A percentile compares a stretch with the other conserved stretches of the same genome.
Conservation (phyloP, 2,888 invertebrate species). For the Alloplasta piceator region DNA sequence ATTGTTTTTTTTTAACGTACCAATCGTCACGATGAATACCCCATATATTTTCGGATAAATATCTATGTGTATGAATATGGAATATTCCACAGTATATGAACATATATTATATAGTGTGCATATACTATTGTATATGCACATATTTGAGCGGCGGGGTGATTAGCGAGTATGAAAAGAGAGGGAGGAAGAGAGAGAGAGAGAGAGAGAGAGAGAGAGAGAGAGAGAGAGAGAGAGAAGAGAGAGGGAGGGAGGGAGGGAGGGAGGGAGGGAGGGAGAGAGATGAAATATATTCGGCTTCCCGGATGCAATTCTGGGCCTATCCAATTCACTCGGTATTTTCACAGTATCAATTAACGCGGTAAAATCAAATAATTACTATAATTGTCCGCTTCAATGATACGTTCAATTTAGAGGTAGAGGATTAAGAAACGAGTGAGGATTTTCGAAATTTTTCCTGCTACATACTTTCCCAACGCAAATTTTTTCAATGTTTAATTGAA, state of each 20-base stretch:
- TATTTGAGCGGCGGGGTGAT: constrained; percentile 67
- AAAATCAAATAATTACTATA: constrained; percentile 83
- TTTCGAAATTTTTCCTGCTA: constrained; percentile 17
- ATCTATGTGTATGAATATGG: constrained; percentile 17
- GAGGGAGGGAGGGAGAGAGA: constrained; percentile 30
- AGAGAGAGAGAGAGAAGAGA: not conserved
- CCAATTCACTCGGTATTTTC: constrained; percentile 68
- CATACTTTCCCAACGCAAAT: not conserved
- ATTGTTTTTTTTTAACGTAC: too few relatives aligned
- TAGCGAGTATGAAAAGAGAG: constrained; percentile 41
- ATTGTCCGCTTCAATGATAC: constrained; percentile 81
- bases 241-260: too few relatives aligned
- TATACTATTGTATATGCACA: constrained; percentile 56
- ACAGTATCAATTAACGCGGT: constrained; percentile 81
- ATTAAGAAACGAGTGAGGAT: not conserved
- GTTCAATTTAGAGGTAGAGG: constrained; percentile 67
- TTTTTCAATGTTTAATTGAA: too few relatives aligned
- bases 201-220: not conserved
- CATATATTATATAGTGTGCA: constrained; percentile 37
- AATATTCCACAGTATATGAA: not conserved
- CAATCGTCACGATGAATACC: too few relatives aligned
- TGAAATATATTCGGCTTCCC: constrained; percentile 35
- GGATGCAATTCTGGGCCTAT: constrained; percentile 35
- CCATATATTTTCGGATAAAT: constrained; percentile 20
- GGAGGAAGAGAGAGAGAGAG: too few relatives aligned